Conservation (phyloP, 2,797 vertebrate species). For the Loris lydekkerianus region DNA sequence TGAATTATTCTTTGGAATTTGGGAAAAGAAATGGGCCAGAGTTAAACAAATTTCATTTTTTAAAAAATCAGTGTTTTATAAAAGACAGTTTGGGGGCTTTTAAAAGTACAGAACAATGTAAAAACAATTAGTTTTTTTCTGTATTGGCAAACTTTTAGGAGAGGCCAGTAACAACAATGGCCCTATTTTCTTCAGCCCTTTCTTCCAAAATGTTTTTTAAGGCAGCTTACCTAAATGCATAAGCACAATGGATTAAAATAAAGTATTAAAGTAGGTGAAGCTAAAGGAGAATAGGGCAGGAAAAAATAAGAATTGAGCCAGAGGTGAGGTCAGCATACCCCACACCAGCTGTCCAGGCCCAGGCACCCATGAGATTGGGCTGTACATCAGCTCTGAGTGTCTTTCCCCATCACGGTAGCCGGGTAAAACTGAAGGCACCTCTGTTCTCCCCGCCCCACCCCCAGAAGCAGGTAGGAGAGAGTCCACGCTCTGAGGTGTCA, state of each 20-base stretch:
- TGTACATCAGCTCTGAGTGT: rapidly evolving
- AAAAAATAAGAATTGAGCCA: neutral
- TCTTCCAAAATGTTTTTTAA: neutral
- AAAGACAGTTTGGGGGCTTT: neutral
- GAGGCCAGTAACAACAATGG: neutral
- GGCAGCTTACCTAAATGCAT: neutral
- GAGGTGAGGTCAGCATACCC: rapidly evolving
- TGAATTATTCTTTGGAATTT: neutral
- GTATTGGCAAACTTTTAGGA: neutral
- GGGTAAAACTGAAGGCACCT: rapidly evolving
- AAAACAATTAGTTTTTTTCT: neutral
- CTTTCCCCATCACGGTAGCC: rapidly evolving
- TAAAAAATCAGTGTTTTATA: neutral
- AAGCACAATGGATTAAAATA: neutral
- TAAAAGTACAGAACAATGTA: neutral
- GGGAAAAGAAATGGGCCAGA: neutral
- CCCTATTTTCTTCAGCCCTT: neutral
- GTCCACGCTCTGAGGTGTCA: rapidly evolving
- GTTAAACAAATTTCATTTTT: neutral
- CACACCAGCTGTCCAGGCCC: rapidly evolving
- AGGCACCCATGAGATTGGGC: rapidly evolving
- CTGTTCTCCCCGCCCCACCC: neutral
- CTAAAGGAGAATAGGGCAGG: neutral
- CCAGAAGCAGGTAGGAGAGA: rapidly evolving
- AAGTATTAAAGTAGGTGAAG: neutral